Percentiles rank a stretch among this genome's conserved stretches.
These are phyloP conservation scores for Sarcophaga peregrina DNA, from an alignment of 1,140 invertebrate species.

Conservation along the genomic window DNA sequence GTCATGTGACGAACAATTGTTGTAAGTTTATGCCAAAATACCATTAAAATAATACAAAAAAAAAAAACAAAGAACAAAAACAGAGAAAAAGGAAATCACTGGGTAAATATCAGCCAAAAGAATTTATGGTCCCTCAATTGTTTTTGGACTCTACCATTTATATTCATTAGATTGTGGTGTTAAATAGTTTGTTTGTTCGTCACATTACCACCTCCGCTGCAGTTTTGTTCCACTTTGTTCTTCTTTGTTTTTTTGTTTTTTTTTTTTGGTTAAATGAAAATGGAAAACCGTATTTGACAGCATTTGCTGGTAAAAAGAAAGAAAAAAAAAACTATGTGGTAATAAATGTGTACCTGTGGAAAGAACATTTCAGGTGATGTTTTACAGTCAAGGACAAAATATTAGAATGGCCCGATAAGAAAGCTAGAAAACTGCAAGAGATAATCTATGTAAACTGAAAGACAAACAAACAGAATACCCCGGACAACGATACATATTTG, in stretches of 20 bases:
- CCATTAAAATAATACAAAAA: too few relatives aligned
- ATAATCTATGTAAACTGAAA: too few relatives aligned
- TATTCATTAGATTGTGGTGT: neutral
- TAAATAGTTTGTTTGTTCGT: conserved; percentile 8
- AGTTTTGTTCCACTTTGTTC: neutral
- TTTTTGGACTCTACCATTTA: neutral
- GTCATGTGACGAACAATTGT: neutral
- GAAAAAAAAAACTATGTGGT: neutral
- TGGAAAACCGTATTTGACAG: neutral
- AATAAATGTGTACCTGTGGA: too few relatives aligned
- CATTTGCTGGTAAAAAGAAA: neutral
- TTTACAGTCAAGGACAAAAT: too few relatives aligned
- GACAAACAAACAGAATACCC: too few relatives aligned
- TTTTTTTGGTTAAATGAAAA: neutral
- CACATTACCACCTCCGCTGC: neutral
- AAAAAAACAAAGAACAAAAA: too few relatives aligned
- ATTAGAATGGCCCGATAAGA: too few relatives aligned
- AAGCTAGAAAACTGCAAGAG: too few relatives aligned
- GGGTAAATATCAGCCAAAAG: conserved; percentile 4
- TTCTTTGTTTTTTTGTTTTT: too few relatives aligned
- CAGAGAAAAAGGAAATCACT: neutral
- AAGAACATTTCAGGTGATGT: too few relatives aligned
- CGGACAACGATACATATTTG: too few relatives aligned
- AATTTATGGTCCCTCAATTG: neutral
- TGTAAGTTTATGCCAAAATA: neutral